Conservation (phyloP, 2,888 invertebrate genomes). For the Thysanoteuthis rhombus region DNA sequence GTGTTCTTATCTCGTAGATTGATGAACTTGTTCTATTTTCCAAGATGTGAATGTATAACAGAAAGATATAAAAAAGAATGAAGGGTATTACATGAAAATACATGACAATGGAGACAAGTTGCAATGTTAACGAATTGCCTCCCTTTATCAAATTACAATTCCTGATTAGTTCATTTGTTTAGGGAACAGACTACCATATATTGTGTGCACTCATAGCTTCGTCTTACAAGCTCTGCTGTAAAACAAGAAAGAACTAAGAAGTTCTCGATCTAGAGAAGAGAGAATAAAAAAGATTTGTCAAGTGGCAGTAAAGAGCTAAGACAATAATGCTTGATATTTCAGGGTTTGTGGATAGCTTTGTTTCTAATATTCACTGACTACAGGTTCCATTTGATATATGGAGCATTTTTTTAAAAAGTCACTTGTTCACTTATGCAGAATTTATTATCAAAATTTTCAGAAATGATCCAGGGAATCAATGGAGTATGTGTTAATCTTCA, state of each 20-base stretch:
- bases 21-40: too few species aligned
- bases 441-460: not conserved
- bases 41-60: not conserved
- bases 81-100: not conserved
- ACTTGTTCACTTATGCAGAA: not conserved
- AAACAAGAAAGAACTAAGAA: not conserved
- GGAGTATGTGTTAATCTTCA: not conserved
- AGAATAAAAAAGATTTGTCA: not conserved
- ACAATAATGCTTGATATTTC: not conserved
- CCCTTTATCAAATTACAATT: not conserved
- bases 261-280: not conserved
- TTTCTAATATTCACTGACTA: not conserved
- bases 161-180: conserved; percentile 12
- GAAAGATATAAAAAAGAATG: not conserved
- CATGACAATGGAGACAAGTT: not conserved
- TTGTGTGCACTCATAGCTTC: not conserved
- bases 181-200: not conserved
- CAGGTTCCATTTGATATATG: not conserved
- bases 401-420: not conserved
- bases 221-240: not conserved
- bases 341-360: not conserved
- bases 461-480: not conserved
- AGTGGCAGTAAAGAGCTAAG: not conserved
- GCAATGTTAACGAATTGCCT: not conserved
- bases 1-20: too few species aligned